phyloP scores from a whole-genome alignment of 2,888 invertebrate species.

The Dascillus cervinus region DNA sequence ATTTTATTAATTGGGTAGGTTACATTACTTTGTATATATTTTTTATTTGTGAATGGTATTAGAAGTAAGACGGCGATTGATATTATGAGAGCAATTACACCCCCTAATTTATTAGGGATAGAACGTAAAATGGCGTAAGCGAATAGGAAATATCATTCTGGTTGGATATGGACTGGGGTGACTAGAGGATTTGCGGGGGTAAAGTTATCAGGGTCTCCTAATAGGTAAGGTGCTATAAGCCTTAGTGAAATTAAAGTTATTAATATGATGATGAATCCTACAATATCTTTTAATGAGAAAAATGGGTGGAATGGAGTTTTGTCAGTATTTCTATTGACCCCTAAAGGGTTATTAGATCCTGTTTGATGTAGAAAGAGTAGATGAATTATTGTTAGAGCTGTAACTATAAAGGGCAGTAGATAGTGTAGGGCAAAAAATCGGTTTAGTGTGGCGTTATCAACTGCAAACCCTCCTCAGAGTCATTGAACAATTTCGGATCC shows the following conservation, averaged over 20 bases:
- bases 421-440: slow-evolving; percentile 72
- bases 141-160: slow-evolving; percentile 80
- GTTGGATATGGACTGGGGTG: slow-evolving; percentile 69
- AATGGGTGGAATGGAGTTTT: slow-evolving; percentile 65
- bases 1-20: slow-evolving; percentile 56
- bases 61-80: slow-evolving; percentile 62
- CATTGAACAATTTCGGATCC: slow-evolving; percentile 57
- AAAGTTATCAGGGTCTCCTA: slow-evolving; percentile 70
- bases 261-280: slow-evolving; percentile 52
- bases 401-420: slow-evolving; percentile 60
- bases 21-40: slow-evolving; percentile 50
- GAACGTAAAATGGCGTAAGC: slow-evolving; percentile 75
- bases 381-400: slow-evolving; percentile 55
- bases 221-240: slow-evolving; percentile 49
- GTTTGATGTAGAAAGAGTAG: slow-evolving; percentile 59
- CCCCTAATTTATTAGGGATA: slow-evolving; percentile 72
- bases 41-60: slow-evolving; percentile 50
- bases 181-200: slow-evolving; percentile 59
- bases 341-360: slow-evolving; percentile 61
- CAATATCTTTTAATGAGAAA: slow-evolving; percentile 56
- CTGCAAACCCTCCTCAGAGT: slow-evolving; percentile 70
- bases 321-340: slow-evolving; percentile 55
- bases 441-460: slow-evolving; percentile 66
- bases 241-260: slow-evolving; percentile 47
- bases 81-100: slow-evolving; percentile 58